phyloP scores from a whole-genome alignment of 2,113 vertebrate genomes.

The Stigmatopora nigra region DNA sequence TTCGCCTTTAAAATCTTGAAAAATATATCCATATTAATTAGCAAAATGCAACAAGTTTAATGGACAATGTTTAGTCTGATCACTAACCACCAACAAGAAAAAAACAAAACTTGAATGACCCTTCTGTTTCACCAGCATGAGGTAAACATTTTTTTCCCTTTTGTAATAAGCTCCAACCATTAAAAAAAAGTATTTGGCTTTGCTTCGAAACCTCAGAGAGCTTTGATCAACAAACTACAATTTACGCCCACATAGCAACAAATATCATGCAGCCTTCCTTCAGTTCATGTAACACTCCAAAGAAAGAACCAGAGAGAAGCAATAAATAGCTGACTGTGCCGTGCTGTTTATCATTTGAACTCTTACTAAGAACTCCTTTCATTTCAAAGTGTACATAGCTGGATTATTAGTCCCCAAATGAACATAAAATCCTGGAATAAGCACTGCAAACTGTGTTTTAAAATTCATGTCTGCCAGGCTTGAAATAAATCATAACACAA shows the following conservation, averaged over 20 bases:
- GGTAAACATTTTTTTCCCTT: background rate
- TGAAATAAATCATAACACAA: constrained; percentile 53
- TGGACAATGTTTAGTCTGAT: background rate
- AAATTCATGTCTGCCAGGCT: constrained; percentile 48
- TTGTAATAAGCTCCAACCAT: background rate
- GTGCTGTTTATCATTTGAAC: background rate
- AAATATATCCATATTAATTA: background rate
- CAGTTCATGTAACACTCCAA: background rate
- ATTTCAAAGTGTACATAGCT: background rate
- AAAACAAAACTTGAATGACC: background rate
- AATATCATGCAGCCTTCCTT: background rate
- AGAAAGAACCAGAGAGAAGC: background rate
- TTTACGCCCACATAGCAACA: background rate
- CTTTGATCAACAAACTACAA: background rate
- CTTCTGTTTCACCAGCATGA: background rate
- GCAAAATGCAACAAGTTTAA: background rate
- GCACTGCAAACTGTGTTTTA: constrained; percentile 2
- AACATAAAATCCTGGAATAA: background rate
- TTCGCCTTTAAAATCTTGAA: background rate
- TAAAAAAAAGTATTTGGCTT: background rate
- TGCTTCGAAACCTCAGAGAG: background rate
- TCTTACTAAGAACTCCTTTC: background rate
- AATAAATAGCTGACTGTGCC: background rate
- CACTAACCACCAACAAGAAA: background rate
- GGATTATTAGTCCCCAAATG: background rate